Evolutionary conservation across 2,113 vertebrate genomes (phyloP), one percentile per base, ranked within the genome.

Genomic region (Parotia lawesii): DNA sequence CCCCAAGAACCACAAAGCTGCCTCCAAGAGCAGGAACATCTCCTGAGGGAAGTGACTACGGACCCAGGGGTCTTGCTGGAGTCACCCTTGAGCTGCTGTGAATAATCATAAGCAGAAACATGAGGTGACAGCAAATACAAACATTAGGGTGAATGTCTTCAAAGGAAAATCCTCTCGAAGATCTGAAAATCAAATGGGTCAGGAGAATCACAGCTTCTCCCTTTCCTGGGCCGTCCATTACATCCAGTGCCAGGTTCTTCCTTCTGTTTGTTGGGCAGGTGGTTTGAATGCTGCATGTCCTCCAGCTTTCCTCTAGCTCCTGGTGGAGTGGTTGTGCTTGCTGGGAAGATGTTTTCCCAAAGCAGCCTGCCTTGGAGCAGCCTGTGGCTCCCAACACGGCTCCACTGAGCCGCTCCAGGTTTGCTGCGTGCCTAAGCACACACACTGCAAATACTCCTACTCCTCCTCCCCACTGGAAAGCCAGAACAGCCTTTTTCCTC

Each of bases 71-170:
- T 17, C 19, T 74, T 6, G 2, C n/a, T 53, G 37, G 45, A 82
- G 40, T 28, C 66, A 29, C 27, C 44, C 40, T 35, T 56, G 44
- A 50, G 19, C 44, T 75, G 51, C 53, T 24, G 3, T 33, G 40
- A 85, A 54, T 37, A 50, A 74, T 33, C 38, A n/a, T 6, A 56
- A n/a, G 25, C 28, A 81, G 33, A 29, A 89, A 48, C 14, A 3
- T 6, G 31, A 69, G 45, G 35, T 17, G 24, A 40, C 11, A 65
- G 37, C 31, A 69, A 76, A 85, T 22, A 42, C 1, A 61, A 85
- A 87, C 0, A 0, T 21, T 35, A 53, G 28, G 15, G 20, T n/a
- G 33, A 76, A 20, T 1, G 2, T 14, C 42, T 61, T 62, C 50
- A n/a, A 57, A 69, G 24, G 5, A 76, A 79, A 94, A 75, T 16